These are phyloP conservation scores for Nephrotoma guestfalica DNA, from an alignment of 2,888 invertebrate species.

Conservation along the genomic window DNA sequence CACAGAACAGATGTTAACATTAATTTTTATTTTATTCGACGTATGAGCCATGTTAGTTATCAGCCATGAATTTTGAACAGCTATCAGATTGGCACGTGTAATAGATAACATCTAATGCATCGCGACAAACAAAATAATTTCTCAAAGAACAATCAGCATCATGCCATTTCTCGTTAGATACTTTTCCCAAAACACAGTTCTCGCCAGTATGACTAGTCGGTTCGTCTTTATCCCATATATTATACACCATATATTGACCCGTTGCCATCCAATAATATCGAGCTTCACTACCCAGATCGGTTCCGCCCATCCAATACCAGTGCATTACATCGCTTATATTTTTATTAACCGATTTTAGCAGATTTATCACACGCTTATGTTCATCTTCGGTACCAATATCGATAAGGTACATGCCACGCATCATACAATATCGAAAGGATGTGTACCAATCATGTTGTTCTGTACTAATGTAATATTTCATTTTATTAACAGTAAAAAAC, in stretches of 20 bases:
- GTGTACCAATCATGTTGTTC: not conserved
- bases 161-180: not conserved
- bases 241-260: not conserved
- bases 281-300: not conserved
- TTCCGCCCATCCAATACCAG: not conserved
- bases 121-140: not conserved
- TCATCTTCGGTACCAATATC: not conserved
- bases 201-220: not conserved
- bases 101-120: not conserved
- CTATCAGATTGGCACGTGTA: not conserved
- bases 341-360: no score
- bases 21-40: no score
- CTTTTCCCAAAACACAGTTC: not conserved
- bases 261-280: not conserved
- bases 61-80: not conserved
- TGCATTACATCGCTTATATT: not conserved
- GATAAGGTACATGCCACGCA: not conserved
- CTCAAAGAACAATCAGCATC: not conserved
- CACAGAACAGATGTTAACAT: no score
- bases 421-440: not conserved
- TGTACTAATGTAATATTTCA: not conserved
- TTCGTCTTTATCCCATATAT: not conserved
- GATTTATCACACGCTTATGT: not conserved
- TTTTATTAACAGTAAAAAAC: no score
- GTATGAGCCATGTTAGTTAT: no score